Base-by-base conservation (phyloP, 92 coral and sea anemone genomes). In the Plumapathes pennacea region DNA sequence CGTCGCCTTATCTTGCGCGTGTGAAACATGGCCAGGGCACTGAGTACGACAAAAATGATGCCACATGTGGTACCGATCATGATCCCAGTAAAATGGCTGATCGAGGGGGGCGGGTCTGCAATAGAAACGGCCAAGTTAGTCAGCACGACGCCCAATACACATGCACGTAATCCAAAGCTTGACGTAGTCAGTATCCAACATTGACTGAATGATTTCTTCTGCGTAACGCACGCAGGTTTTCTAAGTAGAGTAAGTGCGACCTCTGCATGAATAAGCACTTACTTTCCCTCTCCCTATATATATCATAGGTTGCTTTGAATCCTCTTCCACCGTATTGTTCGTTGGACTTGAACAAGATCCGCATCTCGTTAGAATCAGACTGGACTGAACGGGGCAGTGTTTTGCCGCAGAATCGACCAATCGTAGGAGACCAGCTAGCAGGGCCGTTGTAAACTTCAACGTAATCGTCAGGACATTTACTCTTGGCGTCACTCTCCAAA, bases 21-120 rank as follows among this genome's bases (percentile, higher is more conserved):
- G 73, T 92, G 96, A 38, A 87, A 85, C 39, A 92, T 80, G 26
- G 98, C 98, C 70, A 92, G 80, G 41, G 74, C 80, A 47, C 89
- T 88, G 3, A 92, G 89, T 27, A 84, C 95, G 23, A 92, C 55
- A 28, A 92, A 88, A 31, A 92, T 85, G 38, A 92, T 71, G 34
- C 98, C 96, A 37, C 98, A 92, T 13, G 98, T 85, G 3, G 98
- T 77, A 9, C 98, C 98, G 31, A 92, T 92, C 83, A 92, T 89
- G 25, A 92, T 89, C 11, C 92, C 98, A 2, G 98, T 92, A 29
- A 92, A 85, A 34, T 84, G 90, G 37, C n/a, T n/a, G n/a, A n/a
- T n/a, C n/a, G n/a, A n/a, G n/a, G n/a, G n/a, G n/a, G n/a, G n/a
- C n/a, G n/a, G n/a, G n/a, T n/a, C n/a, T n/a, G n/a, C n/a, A n/a